phyloP scores from a whole-genome alignment of 1,140 invertebrate genomes.

The Plutomurus gul region DNA sequence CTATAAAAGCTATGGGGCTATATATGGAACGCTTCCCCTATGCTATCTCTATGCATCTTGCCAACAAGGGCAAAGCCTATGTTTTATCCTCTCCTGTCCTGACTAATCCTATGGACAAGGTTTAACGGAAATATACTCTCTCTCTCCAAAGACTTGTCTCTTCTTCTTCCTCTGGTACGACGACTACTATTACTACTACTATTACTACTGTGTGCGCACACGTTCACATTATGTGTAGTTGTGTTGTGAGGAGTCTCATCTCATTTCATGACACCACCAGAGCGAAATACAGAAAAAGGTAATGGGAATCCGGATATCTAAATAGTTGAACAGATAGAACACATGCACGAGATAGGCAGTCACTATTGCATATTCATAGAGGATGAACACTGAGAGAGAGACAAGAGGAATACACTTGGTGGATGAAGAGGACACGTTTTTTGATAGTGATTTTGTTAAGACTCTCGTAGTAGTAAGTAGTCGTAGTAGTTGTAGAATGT shows the following conservation, averaged over 20 bases:
- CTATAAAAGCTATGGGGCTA: constrained; percentile 16
- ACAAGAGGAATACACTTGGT: too few relatives aligned
- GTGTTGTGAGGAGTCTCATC: too few relatives aligned
- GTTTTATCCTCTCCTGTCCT: constrained; percentile 22
- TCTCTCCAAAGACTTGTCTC: neutral
- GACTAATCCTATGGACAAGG: constrained; percentile 25
- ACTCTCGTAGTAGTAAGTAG: too few relatives aligned
- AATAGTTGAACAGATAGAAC: neutral
- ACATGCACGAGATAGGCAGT: too few relatives aligned
- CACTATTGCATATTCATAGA: too few relatives aligned
- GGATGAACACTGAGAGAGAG: too few relatives aligned
- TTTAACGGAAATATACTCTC: constrained; percentile 18
- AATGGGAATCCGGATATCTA: constrained; percentile 1
- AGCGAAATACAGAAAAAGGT: neutral
- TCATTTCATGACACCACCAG: constrained; percentile 3
- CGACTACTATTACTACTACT: neutral
- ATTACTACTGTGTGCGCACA: too few relatives aligned
- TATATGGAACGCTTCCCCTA: constrained; percentile 24
- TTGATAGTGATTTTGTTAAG: neutral
- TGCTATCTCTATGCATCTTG: constrained; percentile 28
- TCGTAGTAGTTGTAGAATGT: too few relatives aligned
- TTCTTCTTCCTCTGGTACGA: neutral
- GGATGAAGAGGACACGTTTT: neutral
- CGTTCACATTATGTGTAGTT: too few relatives aligned
- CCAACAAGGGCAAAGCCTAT: constrained; percentile 16